A percentile compares a stretch with the other conserved stretches of the same genome.
phyloP scores from a whole-genome alignment of 2,113 vertebrate genomes.

The Cygnus atratus region DNA sequence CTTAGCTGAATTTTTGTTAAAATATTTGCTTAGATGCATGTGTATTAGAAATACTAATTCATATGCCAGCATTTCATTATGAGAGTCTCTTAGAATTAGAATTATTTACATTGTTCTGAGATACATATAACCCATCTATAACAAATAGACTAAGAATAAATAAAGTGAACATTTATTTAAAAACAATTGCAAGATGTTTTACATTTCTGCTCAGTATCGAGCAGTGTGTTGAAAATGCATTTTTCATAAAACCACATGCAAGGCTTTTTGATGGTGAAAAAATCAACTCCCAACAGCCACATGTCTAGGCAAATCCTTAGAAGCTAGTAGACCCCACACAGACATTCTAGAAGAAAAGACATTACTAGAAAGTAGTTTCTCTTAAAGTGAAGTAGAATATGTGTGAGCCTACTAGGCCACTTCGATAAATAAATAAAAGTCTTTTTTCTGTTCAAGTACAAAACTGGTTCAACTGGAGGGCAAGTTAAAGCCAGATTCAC shows the following conservation, averaged over 20 bases:
- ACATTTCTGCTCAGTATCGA: constrained; percentile 63
- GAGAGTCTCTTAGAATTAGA: constrained; percentile 35
- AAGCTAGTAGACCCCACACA: constrained; percentile 68
- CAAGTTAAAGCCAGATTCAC: constrained; percentile 2
- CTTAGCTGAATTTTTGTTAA: constrained; percentile 39
- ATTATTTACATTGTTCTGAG: constrained; percentile 69
- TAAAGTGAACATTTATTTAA: constrained; percentile 65
- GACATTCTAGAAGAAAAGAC: constrained; percentile 38
- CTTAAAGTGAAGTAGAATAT: constrained; percentile 21
- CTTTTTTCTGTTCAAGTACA: neutral
- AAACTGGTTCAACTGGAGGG: constrained; percentile 29
- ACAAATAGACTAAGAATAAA: constrained; percentile 69
- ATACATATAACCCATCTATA: constrained; percentile 61
- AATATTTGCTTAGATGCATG: constrained; percentile 38
- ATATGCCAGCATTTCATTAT: constrained; percentile 49
- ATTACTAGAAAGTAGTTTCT: constrained; percentile 32
- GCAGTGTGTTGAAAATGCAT: constrained; percentile 63
- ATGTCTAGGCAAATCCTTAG: constrained; percentile 61
- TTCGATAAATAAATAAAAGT: constrained; percentile 55
- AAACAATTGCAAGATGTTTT: constrained; percentile 75
- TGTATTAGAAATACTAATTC: constrained; percentile 56
- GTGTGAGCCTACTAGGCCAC: neutral
- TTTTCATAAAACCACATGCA: constrained; percentile 77
- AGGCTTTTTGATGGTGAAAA: constrained; percentile 66
- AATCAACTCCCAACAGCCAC: constrained; percentile 57